Percentiles rank a stretch among this genome's conserved stretches.
Evolutionary conservation across 2,888 invertebrate genomes (phyloP).

Genomic region (Galeopsomyia nigrocyanea): DNA sequence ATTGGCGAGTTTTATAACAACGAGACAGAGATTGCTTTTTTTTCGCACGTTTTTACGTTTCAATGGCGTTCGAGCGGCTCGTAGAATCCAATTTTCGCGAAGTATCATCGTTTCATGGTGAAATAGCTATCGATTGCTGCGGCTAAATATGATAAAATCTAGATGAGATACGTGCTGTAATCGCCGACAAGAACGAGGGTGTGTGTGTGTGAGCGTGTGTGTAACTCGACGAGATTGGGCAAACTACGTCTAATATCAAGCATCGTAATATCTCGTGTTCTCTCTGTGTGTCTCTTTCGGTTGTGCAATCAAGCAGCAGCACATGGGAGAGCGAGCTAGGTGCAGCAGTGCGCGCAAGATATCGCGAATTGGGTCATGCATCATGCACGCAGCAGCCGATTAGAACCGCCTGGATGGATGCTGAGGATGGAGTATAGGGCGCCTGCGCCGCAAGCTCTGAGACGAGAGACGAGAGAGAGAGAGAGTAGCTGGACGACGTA

Average conservation of each 20-base stretch:
- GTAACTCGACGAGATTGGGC: not conserved
- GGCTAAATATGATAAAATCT: not conserved
- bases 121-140: not conserved
- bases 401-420: not conserved
- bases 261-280: too few species aligned
- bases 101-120: too few species aligned
- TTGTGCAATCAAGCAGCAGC: not conserved
- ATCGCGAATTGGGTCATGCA: slow-evolving; percentile 41
- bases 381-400: slow-evolving; percentile 33
- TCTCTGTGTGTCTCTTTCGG: not conserved
- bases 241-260: slow-evolving; percentile 13
- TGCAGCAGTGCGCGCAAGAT: slow-evolving; percentile 23
- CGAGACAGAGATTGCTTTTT: too few species aligned
- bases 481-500: too few species aligned
- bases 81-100: too few species aligned
- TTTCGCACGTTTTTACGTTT: too few species aligned
- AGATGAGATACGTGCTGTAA: too few species aligned
- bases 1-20: too few species aligned
- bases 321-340: not conserved
- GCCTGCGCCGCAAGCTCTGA: slow-evolving; percentile 3
- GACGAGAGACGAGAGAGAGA: too few species aligned
- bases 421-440: not conserved
- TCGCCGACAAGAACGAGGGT: too few species aligned
- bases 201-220: too few species aligned
- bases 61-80: too few species aligned